These are phyloP conservation scores for Netelia virgata DNA, from an alignment of 2,888 invertebrate species.

Conservation along the genomic window DNA sequence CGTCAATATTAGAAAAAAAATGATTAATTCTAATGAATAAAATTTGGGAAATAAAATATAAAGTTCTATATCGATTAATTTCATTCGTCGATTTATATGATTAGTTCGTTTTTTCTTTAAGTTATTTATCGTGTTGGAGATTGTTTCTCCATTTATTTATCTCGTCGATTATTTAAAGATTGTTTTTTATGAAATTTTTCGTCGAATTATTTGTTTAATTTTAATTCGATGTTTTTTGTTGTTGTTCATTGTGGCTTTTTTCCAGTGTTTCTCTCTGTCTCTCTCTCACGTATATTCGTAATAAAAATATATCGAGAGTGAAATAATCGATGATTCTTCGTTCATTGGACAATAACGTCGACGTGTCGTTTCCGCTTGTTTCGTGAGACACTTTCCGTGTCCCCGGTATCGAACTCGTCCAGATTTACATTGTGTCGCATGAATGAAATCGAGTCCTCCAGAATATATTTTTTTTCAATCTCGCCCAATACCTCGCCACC, in stretches of 20 bases:
- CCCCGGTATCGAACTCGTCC: too few relatives aligned
- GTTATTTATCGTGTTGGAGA: neutral
- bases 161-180: too few relatives aligned
- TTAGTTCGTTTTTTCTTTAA: neutral
- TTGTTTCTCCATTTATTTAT: too few relatives aligned
- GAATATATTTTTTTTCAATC: neutral
- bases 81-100: neutral
- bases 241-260: neutral
- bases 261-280: too few relatives aligned
- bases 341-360: too few relatives aligned
- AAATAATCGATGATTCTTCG: too few relatives aligned
- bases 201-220: too few relatives aligned
- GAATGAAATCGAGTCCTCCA: conserved; percentile 17
- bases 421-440: conserved; percentile 19
- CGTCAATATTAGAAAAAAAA: neutral
- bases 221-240: neutral
- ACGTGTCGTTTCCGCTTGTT: too few relatives aligned
- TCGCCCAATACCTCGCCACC: neutral
- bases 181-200: too few relatives aligned
- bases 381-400: too few relatives aligned
- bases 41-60: neutral
- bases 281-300: neutral
- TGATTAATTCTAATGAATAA: neutral
- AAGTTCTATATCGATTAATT: neutral
- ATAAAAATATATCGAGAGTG: too few relatives aligned